phyloP scores from a whole-genome alignment of 2,888 invertebrate genomes.

The Heterodera filipjevi region DNA sequence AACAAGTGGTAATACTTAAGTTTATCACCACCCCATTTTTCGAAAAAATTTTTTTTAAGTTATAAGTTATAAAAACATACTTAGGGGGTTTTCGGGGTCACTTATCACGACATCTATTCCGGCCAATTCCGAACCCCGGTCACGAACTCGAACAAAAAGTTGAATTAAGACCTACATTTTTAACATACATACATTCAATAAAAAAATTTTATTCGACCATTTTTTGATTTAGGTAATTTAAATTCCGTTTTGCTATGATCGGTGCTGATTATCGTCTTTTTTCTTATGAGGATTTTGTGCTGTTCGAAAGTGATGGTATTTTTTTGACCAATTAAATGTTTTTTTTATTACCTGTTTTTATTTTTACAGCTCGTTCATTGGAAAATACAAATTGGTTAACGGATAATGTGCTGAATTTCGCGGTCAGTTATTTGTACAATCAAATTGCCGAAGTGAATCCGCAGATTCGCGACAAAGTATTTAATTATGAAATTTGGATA shows the following conservation, averaged over 20 bases:
- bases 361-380: conserved; percentile 18
- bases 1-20: too few species aligned
- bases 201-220: too few species aligned
- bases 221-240: too few species aligned
- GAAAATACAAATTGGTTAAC: conserved; percentile 33
- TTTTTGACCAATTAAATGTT: background rate
- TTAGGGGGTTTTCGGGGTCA: too few species aligned
- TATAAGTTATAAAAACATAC: too few species aligned
- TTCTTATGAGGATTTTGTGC: conserved; percentile 32
- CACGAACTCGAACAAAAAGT: too few species aligned
- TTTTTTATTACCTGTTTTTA: background rate
- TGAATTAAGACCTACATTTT: too few species aligned
- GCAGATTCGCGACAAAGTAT: background rate
- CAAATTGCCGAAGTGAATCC: background rate
- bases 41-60: too few species aligned
- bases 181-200: too few species aligned
- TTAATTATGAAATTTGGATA: background rate
- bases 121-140: too few species aligned
- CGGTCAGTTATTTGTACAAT: conserved; percentile 29
- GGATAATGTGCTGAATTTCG: conserved; percentile 38
- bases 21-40: too few species aligned
- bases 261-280: conserved; percentile 4
- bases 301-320: conserved; percentile 30
- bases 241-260: background rate
- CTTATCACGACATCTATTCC: too few species aligned